These are phyloP conservation scores for Reticulitermes speratus DNA, from an alignment of 1,140 invertebrate species.

Conservation along the genomic window DNA sequence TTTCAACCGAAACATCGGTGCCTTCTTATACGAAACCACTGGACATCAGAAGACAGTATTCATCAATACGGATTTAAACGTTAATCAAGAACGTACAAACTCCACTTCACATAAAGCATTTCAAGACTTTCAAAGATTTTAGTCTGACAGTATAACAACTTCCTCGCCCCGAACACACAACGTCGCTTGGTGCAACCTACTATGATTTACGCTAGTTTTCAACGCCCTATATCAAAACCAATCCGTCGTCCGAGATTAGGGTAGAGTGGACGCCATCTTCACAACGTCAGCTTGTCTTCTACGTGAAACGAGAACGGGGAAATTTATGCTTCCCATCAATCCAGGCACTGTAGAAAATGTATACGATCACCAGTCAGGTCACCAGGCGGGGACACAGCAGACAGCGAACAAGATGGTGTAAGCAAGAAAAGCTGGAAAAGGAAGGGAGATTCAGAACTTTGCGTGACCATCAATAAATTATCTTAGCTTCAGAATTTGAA, in stretches of 20 bases:
- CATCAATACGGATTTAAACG: too few relatives aligned
- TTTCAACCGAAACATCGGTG: too few relatives aligned
- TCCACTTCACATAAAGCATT: too few relatives aligned
- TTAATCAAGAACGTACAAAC: too few relatives aligned
- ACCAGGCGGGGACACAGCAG: neutral
- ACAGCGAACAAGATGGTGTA: neutral
- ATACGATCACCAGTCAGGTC: neutral
- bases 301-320: neutral
- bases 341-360: conserved; percentile 1
- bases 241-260: neutral
- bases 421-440: neutral
- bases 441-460: neutral
- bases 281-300: neutral
- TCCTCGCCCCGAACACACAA: neutral
- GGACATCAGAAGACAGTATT: too few relatives aligned
- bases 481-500: neutral
- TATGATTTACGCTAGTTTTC: neutral
- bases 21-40: too few relatives aligned
- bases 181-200: neutral
- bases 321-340: neutral
- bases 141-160: too few relatives aligned
- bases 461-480: conserved; percentile 16
- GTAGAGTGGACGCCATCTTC: neutral
- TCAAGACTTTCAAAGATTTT: too few relatives aligned
- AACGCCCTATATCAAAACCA: neutral